These are phyloP conservation scores for Cantharis rustica DNA, from an alignment of 2,888 invertebrate species.

Conservation along the genomic window DNA sequence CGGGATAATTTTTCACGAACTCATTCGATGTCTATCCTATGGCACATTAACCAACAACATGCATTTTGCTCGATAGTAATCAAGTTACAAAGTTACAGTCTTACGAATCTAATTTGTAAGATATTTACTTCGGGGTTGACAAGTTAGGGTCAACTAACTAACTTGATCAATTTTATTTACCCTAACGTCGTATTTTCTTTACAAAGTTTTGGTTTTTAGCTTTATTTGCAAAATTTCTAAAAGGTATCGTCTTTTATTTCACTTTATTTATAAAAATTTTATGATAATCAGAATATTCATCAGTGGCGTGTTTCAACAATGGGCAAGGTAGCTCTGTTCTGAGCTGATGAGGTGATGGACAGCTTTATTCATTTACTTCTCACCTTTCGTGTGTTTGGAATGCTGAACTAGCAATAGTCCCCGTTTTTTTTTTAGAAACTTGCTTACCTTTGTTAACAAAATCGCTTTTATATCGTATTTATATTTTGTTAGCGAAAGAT, in stretches of 20 bases:
- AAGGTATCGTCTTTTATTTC: background rate
- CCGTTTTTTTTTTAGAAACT: too few species aligned
- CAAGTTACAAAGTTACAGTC: conserved; percentile 34
- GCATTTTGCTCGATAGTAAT: conserved; percentile 28
- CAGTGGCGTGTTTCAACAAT: too few species aligned
- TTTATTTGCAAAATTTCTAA: background rate
- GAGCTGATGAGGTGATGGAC: too few species aligned
- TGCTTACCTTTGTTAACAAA: too few species aligned
- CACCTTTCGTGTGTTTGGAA: too few species aligned
- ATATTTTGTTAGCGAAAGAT: too few species aligned
- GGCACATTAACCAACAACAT: conserved; percentile 6
- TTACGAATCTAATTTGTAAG: conserved; percentile 36
- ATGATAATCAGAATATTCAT: too few species aligned
- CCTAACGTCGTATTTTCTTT: conserved; percentile 26
- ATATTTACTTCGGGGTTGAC: conserved; percentile 39
- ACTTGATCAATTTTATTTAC: conserved; percentile 32
- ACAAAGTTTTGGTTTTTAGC: conserved; percentile 17
- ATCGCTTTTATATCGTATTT: too few species aligned
- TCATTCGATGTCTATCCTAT: conserved; percentile 18
- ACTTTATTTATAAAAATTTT: background rate
- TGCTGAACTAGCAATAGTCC: too few species aligned
- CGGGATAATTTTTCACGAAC: conserved; percentile 13
- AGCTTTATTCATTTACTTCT: too few species aligned
- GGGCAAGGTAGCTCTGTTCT: too few species aligned
- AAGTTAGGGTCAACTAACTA: conserved; percentile 35